Base-by-base conservation (phyloP, 2,888 invertebrate species). In the Digitonthophagus gazella region DNA sequence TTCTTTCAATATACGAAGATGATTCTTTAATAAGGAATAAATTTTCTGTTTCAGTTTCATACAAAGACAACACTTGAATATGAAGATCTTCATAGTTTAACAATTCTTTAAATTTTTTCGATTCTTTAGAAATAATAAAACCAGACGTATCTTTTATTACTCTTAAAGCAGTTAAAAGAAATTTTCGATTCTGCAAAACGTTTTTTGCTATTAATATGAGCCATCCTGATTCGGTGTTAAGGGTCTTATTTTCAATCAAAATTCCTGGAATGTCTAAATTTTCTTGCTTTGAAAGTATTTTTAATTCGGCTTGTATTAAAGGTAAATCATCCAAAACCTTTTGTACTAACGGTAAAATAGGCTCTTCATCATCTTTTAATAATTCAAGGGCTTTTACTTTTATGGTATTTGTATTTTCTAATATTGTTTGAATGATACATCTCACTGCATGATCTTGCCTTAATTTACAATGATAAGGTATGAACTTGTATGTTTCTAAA, bases 401-500 rank as follows among this genome's bases (percentile, higher is more conserved):
- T 72, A 86, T 82, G 0, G 83, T 84, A 67, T 87, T 85, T 0
- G 86, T 79, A 78, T 94, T 95, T 80, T 95, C 95, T 0, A 92
- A 79, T 0, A 90, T 86, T 0, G 93, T 78, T 80, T 95, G 95
- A 3, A 92, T 83, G 76, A 88, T 84, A 0, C 86, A 81, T 18
- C 91, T 84, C 0, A 89, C 81, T 0, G 89, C 85, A 66, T 78
- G 67, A 4, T 74, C 69, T 0, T 77, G 14, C 4, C 73, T 58
- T 5, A 81, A 68, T n/a, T 68, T 44, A 0, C 74, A 69, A 54
- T 75, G 71, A 80, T 92, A 89, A 0, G 93, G 87, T 5, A 93
- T 79, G 77, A 95, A 95, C 70, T 85, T 84, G 78, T 91, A 91
- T 79, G 88, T 88, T 80, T 95, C 95, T 16, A 95, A 81, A 0